These are phyloP conservation scores for Ophion ventricosus DNA, from an alignment of 2,888 invertebrate species.

Conservation along the genomic window DNA sequence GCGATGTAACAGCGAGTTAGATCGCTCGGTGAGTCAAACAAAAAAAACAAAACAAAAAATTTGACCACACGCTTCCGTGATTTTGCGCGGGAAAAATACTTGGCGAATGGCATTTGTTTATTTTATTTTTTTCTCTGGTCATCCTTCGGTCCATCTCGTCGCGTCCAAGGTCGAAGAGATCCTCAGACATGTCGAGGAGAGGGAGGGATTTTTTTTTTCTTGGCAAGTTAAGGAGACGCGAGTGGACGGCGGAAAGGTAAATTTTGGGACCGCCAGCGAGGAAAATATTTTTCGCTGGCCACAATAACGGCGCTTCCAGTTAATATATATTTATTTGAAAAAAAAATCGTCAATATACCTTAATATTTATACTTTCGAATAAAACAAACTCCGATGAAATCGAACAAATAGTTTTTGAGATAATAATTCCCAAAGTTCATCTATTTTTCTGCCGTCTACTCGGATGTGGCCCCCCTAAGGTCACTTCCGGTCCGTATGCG, in stretches of 20 bases:
- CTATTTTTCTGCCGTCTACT: too few relatives aligned
- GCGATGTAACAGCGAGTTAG: constrained; percentile 29
- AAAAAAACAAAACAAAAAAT: constrained; percentile 25
- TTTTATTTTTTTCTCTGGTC: not conserved
- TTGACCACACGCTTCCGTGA: constrained; percentile 33
- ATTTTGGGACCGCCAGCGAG: too few relatives aligned
- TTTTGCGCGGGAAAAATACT: constrained; percentile 9
- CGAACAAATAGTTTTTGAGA: too few relatives aligned
- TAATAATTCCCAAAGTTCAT: too few relatives aligned
- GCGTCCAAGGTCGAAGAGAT: not conserved
- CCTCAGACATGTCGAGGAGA: not conserved
- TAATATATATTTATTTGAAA: too few relatives aligned
- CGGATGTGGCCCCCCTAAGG: too few relatives aligned
- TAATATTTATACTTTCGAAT: too few relatives aligned
- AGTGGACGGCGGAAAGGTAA: too few relatives aligned
- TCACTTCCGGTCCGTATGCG: constrained; percentile 22
- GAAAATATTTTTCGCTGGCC: too few relatives aligned
- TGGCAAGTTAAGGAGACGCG: not conserved
- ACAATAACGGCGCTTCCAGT: too few relatives aligned
- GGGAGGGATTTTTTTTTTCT: not conserved
- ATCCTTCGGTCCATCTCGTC: constrained; percentile 8
- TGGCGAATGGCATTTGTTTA: not conserved
- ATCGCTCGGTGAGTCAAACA: not conserved
- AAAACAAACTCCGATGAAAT: too few relatives aligned
- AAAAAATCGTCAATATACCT: too few relatives aligned